These are phyloP conservation scores for Myoxocephalus aenaeus DNA, from an alignment of 2,797 vertebrate genomes.

Conservation along the genomic window DNA sequence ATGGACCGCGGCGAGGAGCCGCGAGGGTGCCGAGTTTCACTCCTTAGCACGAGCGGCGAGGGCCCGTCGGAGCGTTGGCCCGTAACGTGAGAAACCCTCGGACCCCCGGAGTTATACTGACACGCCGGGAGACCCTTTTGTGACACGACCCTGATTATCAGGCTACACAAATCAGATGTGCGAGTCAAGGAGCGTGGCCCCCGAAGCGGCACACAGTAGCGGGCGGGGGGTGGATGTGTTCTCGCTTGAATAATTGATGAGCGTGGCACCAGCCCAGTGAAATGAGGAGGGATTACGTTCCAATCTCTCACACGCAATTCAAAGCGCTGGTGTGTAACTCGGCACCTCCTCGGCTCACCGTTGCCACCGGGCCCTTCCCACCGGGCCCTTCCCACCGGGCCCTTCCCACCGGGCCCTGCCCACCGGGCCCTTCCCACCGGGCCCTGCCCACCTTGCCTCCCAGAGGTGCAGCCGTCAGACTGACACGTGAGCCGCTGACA, in stretches of 20 bases:
- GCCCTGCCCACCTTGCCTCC: conserved; percentile 25
- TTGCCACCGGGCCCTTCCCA: conserved; percentile 34
- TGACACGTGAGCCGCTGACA: conserved; percentile 65
- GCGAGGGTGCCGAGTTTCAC: conserved; percentile 70
- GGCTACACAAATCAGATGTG: conserved; percentile 46
- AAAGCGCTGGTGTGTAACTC: conserved; percentile 38
- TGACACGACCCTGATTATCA: conserved; percentile 20
- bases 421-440: no score
- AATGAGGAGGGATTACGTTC: background rate
- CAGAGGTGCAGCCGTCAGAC: conserved; percentile 50
- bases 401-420: no score
- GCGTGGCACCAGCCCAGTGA: background rate
- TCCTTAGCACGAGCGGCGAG: conserved; percentile 16
- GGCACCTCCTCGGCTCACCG: conserved; percentile 29
- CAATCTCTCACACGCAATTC: background rate
- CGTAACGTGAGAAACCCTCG: conserved; percentile 59
- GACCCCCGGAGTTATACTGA: conserved; percentile 48
- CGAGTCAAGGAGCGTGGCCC: conserved; percentile 29
- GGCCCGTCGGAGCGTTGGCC: conserved; percentile 30
- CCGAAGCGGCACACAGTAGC: conserved; percentile 17
- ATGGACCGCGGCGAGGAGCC: conserved; percentile 43
- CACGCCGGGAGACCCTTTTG: conserved; percentile 37
- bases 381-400: background rate
- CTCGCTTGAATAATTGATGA: conserved; percentile 49
- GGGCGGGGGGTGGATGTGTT: conserved; percentile 33